phyloP scores from a whole-genome alignment of 2,797 vertebrate genomes.

The Taenioides sp. region DNA sequence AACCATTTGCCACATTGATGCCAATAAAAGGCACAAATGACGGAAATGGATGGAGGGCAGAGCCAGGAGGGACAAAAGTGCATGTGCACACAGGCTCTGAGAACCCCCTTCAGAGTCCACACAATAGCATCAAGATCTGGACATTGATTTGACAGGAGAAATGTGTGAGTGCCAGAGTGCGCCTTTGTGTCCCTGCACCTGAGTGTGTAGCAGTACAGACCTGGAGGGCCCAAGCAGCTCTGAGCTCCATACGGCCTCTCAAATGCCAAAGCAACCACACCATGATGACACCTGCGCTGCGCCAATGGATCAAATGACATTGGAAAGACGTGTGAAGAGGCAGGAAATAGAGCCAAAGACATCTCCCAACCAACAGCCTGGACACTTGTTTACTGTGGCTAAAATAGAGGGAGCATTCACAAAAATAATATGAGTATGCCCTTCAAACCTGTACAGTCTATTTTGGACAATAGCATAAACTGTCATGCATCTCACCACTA shows the following conservation, averaged over 20 bases:
- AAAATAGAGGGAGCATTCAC: not conserved
- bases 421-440: not conserved
- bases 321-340: not conserved
- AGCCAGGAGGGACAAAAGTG: slow-evolving; percentile 38
- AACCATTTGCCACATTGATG: slow-evolving; percentile 71
- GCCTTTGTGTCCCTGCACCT: slow-evolving; percentile 6
- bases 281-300: slow-evolving; percentile 34
- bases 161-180: slow-evolving; percentile 20
- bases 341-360: slow-evolving; percentile 7
- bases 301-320: slow-evolving; percentile 3
- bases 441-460: not conserved
- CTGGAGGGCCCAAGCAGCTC: slow-evolving; percentile 38
- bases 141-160: slow-evolving; percentile 53
- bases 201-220: slow-evolving; percentile 26
- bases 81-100: slow-evolving; percentile 18
- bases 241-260: slow-evolving; percentile 28
- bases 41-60: slow-evolving; percentile 47
- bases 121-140: slow-evolving; percentile 57
- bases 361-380: slow-evolving; percentile 4
- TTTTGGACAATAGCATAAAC: not conserved
- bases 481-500: not conserved
- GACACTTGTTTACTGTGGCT: not conserved
- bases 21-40: slow-evolving; percentile 72
- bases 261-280: slow-evolving; percentile 24
- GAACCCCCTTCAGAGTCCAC: slow-evolving; percentile 32